Percentiles rank a stretch among this genome's conserved stretches.
Evolutionary conservation across 1,140 invertebrate species (phyloP).

Genomic region (Tribolium madens): DNA sequence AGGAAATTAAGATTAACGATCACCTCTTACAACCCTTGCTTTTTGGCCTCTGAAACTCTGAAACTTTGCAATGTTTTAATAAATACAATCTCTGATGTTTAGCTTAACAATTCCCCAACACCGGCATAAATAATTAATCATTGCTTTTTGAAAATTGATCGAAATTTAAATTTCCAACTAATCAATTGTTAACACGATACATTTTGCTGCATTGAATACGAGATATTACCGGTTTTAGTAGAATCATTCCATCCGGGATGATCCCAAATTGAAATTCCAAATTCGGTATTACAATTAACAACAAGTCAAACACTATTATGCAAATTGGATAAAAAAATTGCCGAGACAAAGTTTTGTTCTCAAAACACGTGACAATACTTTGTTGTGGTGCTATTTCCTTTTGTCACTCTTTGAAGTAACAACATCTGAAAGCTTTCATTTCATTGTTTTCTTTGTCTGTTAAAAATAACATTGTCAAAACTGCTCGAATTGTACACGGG

Average conservation of each 20-base stretch:
- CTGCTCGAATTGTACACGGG: background rate
- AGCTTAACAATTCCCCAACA: background rate
- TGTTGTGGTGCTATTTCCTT: background rate
- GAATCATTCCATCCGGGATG: conserved; percentile 19
- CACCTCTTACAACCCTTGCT: conserved; percentile 6
- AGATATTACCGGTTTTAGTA: background rate
- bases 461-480: background rate
- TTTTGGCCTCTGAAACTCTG: background rate
- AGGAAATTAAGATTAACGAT: conserved; percentile 37
- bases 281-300: conserved; percentile 18
- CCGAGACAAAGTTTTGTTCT: background rate
- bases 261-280: background rate
- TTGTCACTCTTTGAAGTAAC: background rate
- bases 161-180: background rate
- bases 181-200: conserved; percentile 15
- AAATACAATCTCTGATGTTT: background rate
- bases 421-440: background rate
- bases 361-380: background rate
- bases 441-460: background rate
- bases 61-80: conserved; percentile 26
- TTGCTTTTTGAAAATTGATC: conserved; percentile 7
- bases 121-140: conserved; percentile 23
- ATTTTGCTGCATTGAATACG: conserved; percentile 20
- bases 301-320: background rate
- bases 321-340: background rate